A percentile compares a stretch with the other conserved stretches of the same genome.
Conservation (phyloP, 2,888 invertebrate species). For the Smittia sp. region DNA sequence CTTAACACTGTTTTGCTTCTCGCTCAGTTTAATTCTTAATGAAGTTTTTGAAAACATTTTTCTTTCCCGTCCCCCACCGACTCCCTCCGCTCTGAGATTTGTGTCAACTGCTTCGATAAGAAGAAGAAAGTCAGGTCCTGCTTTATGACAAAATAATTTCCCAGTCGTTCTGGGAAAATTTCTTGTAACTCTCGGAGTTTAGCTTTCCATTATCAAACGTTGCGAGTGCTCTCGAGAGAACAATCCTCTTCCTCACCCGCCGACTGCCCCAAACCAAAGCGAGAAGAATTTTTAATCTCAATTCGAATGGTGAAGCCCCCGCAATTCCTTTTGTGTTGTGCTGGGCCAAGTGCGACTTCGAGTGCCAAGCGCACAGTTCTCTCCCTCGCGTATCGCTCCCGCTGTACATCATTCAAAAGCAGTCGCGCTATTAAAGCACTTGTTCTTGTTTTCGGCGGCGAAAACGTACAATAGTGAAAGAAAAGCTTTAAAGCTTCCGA, state of each 20-base stretch:
- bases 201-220: background rate
- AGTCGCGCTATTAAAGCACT: conserved; percentile 31
- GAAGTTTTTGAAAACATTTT: background rate
- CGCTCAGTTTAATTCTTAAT: background rate
- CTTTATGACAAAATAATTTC: background rate
- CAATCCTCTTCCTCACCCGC: background rate
- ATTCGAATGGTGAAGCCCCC: background rate
- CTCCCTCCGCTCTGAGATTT: background rate
- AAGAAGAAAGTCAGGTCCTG: background rate
- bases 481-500: conserved; percentile 27
- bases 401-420: conserved; percentile 18
- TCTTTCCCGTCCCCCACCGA: background rate
- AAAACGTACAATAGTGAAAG: background rate
- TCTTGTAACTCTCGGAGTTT: background rate
- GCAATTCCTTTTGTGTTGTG: background rate
- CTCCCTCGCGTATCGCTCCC: background rate
- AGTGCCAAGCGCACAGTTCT: background rate
- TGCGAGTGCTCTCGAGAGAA: background rate
- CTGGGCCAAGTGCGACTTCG: background rate
- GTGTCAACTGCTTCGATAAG: background rate
- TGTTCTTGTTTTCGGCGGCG: conserved; percentile 7
- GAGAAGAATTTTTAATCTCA: conserved; percentile 24
- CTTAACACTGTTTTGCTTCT: background rate
- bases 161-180: background rate
- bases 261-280: background rate